Evolutionary conservation across 2,797 vertebrate species (phyloP).

Genomic region (Acanthurus tractus): DNA sequence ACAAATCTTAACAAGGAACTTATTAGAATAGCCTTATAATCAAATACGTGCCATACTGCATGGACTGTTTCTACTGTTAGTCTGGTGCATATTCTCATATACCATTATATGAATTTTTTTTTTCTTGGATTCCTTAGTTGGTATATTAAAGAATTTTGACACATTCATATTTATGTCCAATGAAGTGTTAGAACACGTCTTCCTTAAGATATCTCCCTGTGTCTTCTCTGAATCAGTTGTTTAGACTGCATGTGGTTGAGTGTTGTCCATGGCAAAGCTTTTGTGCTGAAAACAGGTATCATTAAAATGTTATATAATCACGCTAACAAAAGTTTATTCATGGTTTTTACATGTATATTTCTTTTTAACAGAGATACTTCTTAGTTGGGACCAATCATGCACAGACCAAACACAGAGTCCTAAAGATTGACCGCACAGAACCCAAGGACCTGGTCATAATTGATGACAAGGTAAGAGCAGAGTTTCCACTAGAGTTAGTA

Average conservation of each 20-base stretch:
- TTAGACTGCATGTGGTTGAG: neutral
- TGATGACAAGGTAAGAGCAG: constrained; percentile 92
- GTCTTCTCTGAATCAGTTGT: neutral
- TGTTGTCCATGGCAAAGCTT: neutral
- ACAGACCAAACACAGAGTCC: constrained; percentile 93
- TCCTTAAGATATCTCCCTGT: neutral
- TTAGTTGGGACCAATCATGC: constrained; percentile 96
- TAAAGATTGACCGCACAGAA: constrained; percentile 98
- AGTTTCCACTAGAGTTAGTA: constrained; percentile 27
- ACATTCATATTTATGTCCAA: neutral
- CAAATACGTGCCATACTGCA: constrained; percentile 6
- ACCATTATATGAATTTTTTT: neutral
- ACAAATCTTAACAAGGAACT: constrained; percentile 18
- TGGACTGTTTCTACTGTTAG: neutral
- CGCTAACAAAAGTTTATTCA: neutral
- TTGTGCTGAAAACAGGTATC: neutral
- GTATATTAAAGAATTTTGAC: constrained; percentile 3
- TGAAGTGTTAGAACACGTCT: constrained; percentile 1
- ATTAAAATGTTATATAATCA: neutral
- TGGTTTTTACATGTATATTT: constrained; percentile 1
- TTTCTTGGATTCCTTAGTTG: constrained; percentile 7
- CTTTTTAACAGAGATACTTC: constrained; percentile 90
- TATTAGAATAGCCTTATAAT: constrained; percentile 18
- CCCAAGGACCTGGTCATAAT: constrained; percentile 95
- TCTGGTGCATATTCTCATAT: neutral